Conservation (phyloP, 1,140 invertebrate genomes). For the Caenorhabditis briggsae region DNA sequence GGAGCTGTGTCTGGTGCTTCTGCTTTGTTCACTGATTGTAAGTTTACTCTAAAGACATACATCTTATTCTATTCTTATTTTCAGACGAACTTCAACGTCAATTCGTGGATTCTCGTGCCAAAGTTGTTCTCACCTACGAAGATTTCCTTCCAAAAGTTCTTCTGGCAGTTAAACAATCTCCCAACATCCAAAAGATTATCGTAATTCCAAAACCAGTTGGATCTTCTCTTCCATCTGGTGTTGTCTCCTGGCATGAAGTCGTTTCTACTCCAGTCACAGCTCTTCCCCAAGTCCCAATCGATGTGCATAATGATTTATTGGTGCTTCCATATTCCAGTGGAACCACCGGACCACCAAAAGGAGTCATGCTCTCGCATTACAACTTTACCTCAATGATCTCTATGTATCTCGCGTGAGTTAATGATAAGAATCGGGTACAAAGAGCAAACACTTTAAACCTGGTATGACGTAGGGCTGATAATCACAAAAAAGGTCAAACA, state of each 20-base stretch:
- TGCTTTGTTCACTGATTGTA: slow-evolving; percentile 67
- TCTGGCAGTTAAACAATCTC: slow-evolving; percentile 55
- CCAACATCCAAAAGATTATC: slow-evolving; percentile 60
- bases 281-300: slow-evolving; percentile 56
- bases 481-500: neutral
- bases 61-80: neutral
- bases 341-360: slow-evolving; percentile 80
- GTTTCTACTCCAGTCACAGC: slow-evolving; percentile 51
- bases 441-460: neutral
- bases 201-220: slow-evolving; percentile 52
- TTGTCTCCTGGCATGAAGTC: slow-evolving; percentile 57
- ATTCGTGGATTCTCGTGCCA: slow-evolving; percentile 63
- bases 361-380: slow-evolving; percentile 80
- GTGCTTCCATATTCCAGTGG: slow-evolving; percentile 73
- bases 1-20: slow-evolving; percentile 66
- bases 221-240: slow-evolving; percentile 35
- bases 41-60: neutral
- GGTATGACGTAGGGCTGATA: neutral
- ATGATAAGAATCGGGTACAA: neutral
- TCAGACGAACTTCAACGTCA: slow-evolving; percentile 68
- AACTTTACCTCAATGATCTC: slow-evolving; percentile 81
- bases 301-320: slow-evolving; percentile 66
- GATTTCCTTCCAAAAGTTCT: slow-evolving; percentile 59
- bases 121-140: slow-evolving; percentile 64
- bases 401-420: slow-evolving; percentile 59